Base-by-base conservation (phyloP, 2,888 invertebrate genomes). In the Cephalotes varians region DNA sequence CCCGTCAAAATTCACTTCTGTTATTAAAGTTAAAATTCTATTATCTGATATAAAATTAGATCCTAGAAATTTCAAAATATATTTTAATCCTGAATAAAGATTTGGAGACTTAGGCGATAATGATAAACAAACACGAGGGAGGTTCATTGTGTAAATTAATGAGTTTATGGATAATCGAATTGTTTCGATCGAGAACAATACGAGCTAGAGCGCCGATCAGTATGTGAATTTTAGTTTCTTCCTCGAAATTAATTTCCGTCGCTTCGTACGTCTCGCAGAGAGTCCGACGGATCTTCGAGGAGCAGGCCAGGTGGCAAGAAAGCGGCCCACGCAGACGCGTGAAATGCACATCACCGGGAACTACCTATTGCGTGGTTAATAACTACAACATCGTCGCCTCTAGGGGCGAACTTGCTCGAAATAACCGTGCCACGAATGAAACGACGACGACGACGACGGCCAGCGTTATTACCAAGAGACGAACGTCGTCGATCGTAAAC, bases 301-400 rank as follows among this genome's bases (percentile, higher is more conserved):
- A 92, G 9, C 85, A 89, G 71, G 84, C 84, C 54, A 84, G 82
- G 65, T 88, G 90, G 86, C 88, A 86, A 71, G 89, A 89, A 18
- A 87, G 88, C 62, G 84, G 81, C 21, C 80, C 86, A 49, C 82
- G 82, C 76, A 69, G 77, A 34, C 77, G 85, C 5, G 49, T 47
- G n/a, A 87, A 87, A 81, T 74, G 76, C 84, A 80, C 67, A 40
- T 69, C 67, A 28, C 65, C 72, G n/a, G 62, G 62, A 58, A 82
- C 51, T 83, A 37, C 81, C n/a, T 82, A 71, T 40, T 87, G 84
- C 81, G 81, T 86, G 69, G 87, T 88, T 65, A 90, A 64, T 86
- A 92, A 92, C 86, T 92, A 90, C 87, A 92, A 90, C 69, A 89
- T 93, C 86, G 91, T 91, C 73, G 92, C 92, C 18, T 92, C 93